Percentiles rank a stretch among this genome's conserved stretches.
Conservation (phyloP, 2,113 vertebrate genomes). For the Engraulis encrasicolus region DNA sequence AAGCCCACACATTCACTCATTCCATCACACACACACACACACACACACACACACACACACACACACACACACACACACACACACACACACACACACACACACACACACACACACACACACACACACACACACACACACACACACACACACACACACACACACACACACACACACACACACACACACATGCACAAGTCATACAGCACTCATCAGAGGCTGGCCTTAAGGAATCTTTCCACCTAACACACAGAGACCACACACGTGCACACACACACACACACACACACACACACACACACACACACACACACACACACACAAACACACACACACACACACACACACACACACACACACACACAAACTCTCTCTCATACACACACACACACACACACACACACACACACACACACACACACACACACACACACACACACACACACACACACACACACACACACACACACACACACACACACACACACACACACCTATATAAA, state of each 20-base stretch:
- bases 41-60: neutral
- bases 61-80: conserved; percentile 20
- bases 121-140: conserved; percentile 33
- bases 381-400: conserved; percentile 32
- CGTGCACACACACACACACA: conserved; percentile 23
- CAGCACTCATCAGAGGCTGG: neutral
- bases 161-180: neutral
- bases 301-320: conserved; percentile 14
- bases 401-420: conserved; percentile 19
- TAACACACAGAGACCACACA: conserved; percentile 13
- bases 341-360: conserved; percentile 25
- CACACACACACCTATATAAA: conserved; percentile 13
- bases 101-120: neutral
- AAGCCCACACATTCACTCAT: conserved; percentile 37
- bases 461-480: conserved; percentile 40
- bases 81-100: conserved; percentile 22
- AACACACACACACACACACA: conserved; percentile 13
- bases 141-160: conserved; percentile 21
- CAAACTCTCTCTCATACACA: too few relatives aligned
- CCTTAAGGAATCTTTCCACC: neutral
- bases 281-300: conserved; percentile 39
- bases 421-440: conserved; percentile 29
- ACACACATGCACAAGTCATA: conserved; percentile 23
- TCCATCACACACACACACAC: conserved; percentile 33
- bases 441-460: conserved; percentile 25